A percentile compares a stretch with the other conserved stretches of the same genome.
Conservation (phyloP, 2,113 vertebrate species). For the Calcarius ornatus region DNA sequence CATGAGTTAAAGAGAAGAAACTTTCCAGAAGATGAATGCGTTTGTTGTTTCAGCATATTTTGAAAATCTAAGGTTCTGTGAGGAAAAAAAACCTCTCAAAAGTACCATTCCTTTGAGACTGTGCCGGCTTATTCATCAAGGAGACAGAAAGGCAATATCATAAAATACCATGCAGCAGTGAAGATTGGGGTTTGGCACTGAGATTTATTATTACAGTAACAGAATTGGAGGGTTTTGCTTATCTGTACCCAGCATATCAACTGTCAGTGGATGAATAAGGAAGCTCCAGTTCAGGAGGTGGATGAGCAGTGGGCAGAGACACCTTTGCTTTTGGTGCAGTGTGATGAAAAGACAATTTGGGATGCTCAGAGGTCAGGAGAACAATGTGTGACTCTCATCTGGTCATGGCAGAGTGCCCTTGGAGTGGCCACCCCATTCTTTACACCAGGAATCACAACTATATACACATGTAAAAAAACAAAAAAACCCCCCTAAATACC, state of each 20-base stretch:
- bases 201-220: conserved; percentile 1
- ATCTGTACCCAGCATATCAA: neutral
- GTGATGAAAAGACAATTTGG: neutral
- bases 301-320: neutral
- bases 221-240: neutral
- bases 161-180: neutral
- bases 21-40: neutral
- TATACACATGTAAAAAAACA: neutral
- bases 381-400: neutral
- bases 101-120: neutral
- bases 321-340: neutral
- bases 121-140: conserved; percentile 11
- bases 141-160: neutral
- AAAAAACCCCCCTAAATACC: no score
- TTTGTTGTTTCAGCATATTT: neutral
- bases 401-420: neutral
- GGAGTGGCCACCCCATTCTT: neutral
- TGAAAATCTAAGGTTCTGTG: neutral
- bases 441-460: neutral
- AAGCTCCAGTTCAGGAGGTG: neutral
- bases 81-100: neutral
- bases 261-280: neutral
- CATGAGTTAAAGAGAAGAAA: neutral
- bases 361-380: neutral
- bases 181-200: neutral